A percentile compares a stretch with the other conserved stretches of the same genome.
Evolutionary conservation across 2,113 vertebrate genomes (phyloP).

Genomic region (Psettodes erumei): DNA sequence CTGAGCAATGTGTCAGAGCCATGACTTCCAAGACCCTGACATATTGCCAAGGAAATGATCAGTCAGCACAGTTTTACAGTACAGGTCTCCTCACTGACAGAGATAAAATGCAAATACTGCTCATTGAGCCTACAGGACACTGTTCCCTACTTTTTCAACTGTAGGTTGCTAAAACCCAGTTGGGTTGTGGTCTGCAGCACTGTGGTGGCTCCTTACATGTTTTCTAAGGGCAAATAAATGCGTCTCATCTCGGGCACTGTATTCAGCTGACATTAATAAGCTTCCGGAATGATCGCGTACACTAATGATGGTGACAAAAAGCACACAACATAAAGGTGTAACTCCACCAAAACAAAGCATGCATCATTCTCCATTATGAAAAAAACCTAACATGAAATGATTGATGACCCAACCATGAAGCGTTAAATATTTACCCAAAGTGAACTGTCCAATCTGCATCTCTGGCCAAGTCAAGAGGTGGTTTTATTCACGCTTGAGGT

Average conservation of each 20-base stretch:
- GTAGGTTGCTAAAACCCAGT: constrained; percentile 10
- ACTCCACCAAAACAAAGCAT: background rate
- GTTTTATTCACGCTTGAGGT: constrained; percentile 14
- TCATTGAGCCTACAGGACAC: constrained; percentile 43
- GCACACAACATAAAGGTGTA: background rate
- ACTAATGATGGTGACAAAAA: background rate
- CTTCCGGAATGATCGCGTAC: background rate
- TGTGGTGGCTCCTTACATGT: background rate
- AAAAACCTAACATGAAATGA: background rate
- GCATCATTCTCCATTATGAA: background rate
- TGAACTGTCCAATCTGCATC: background rate
- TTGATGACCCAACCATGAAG: background rate
- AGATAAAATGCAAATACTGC: constrained; percentile 60
- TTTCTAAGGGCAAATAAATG: background rate
- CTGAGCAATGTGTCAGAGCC: constrained; percentile 60
- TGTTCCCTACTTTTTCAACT: constrained; percentile 25
- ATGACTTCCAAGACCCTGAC: constrained; percentile 64
- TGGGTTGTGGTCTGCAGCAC: constrained; percentile 6
- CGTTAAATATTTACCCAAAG: constrained; percentile 12
- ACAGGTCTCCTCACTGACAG: constrained; percentile 44
- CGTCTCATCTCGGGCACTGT: background rate
- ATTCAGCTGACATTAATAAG: background rate
- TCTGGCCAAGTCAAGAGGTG: background rate
- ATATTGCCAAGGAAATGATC: constrained; percentile 66
- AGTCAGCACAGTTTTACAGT: constrained; percentile 69